Evolutionary conservation across 2,888 invertebrate genomes (phyloP).

Genomic region (Drosophila austrosaltans): DNA sequence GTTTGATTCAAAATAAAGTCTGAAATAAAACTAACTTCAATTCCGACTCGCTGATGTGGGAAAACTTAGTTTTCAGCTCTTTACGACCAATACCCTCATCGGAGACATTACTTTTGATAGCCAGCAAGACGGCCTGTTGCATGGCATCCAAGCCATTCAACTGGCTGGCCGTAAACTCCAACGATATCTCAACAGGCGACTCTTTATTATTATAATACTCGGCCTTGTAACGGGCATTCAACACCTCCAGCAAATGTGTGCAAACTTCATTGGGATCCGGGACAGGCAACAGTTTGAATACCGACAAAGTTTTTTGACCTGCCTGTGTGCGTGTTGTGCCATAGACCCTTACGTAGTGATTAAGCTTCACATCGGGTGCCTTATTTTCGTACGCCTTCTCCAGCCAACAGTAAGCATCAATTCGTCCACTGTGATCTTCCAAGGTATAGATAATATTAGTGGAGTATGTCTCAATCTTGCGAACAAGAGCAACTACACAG

Average conservation of each 20-base stretch:
- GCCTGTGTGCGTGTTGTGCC: constrained; percentile 88
- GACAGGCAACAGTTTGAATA: constrained; percentile 87
- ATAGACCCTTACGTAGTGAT: constrained; percentile 83
- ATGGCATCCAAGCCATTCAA: constrained; percentile 81
- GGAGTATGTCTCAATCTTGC: constrained; percentile 86
- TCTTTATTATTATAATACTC: constrained; percentile 82
- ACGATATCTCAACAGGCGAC: constrained; percentile 16
- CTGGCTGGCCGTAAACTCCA: constrained; percentile 44
- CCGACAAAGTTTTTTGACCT: constrained; percentile 86
- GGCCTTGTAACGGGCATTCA: constrained; percentile 85
- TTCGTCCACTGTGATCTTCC: constrained; percentile 86
- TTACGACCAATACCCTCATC: constrained; percentile 80
- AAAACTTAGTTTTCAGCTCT: constrained; percentile 78
- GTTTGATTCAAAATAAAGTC: neutral
- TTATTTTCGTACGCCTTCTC: constrained; percentile 84
- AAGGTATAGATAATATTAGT: constrained; percentile 87
- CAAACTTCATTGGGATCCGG: constrained; percentile 87
- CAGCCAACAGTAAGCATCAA: constrained; percentile 86
- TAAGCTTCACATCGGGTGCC: constrained; percentile 81
- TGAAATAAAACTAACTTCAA: constrained; percentile 69
- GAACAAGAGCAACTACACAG: constrained; percentile 85
- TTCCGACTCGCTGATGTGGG: constrained; percentile 79
- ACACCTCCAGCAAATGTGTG: constrained; percentile 88
- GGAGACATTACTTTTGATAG: constrained; percentile 78
- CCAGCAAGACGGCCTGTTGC: constrained; percentile 80